Percentiles rank a stretch among this genome's conserved stretches.
phyloP scores from a whole-genome alignment of 2,113 vertebrate genomes.

The Bos javanicus region DNA sequence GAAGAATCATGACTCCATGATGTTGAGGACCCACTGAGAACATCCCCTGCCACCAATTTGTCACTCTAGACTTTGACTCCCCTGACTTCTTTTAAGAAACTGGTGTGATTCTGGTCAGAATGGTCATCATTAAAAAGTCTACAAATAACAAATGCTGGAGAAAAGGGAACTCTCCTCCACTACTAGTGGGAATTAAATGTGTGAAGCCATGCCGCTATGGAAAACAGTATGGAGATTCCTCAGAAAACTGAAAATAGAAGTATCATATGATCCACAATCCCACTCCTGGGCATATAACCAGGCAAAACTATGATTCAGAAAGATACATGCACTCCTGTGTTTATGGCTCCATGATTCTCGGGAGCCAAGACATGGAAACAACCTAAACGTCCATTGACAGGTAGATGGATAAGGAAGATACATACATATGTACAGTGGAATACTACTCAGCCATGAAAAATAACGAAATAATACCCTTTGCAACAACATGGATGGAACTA shows the following conservation, averaged over 20 bases:
- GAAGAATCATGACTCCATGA: background rate
- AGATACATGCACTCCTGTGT: background rate
- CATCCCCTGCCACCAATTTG: background rate
- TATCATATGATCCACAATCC: background rate
- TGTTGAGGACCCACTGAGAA: background rate
- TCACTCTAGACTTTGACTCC: background rate
- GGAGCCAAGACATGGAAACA: background rate
- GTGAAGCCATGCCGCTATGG: background rate
- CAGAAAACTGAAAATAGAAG: background rate
- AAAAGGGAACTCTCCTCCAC: background rate
- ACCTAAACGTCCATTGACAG: background rate
- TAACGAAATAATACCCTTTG: background rate
- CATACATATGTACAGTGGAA: background rate
- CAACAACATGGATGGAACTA: background rate
- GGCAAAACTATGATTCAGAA: background rate
- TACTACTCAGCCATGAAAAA: background rate
- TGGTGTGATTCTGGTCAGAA: background rate
- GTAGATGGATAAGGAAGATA: background rate
- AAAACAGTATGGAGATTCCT: background rate
- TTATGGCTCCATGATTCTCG: background rate
- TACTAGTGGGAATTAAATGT: background rate
- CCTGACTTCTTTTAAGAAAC: background rate
- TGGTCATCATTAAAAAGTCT: background rate
- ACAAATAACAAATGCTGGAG: background rate
- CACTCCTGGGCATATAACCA: background rate